Base-by-base conservation (phyloP, 2,888 invertebrate species). In the Pammene aurita region DNA sequence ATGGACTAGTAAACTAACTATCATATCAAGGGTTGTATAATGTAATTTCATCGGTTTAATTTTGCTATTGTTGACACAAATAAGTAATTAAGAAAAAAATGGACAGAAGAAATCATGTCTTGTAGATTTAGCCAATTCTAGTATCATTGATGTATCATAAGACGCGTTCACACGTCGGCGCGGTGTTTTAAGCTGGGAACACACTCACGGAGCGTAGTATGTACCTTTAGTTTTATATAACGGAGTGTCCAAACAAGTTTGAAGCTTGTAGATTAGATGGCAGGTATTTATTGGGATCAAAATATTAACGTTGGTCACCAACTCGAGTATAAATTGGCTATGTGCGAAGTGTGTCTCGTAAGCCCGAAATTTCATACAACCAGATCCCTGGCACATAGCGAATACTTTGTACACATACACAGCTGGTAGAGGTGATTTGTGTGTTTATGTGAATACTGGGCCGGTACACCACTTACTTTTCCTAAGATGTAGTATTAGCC, bases 101-200 rank as follows among this genome's bases (percentile, higher is more conserved):
- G 26, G 26, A 26, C 26, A 4, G 26, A 2, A 2, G 26, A 26
- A 26, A 26, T 26, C 26, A 26, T 26, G 26, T 26, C 26, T 26
- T 26, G n/a, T 4, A 26, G 26, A 4, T 26, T 26, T 2, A 26
- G 26, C 26, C 26, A 26, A 26, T 26, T 26, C 26, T 4, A 26
- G 26, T 26, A 2, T 26, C 26, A 26, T 26, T 26, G 9, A 38
- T 38, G 9, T 9, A 6, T 38, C 9, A 38, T 38, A 38, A 38
- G 38, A 6, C 9, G 38, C 41, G 62, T 42, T 46, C 62, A 50
- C 62, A 38, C 56, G 34, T 41, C 62, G 62, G n/a, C 56, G 67
- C 56, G 67, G 50, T 50, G 56, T 55, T 50, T 26, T 42, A 58
- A 41, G 58, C 16, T 35, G 62, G 67, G 62, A 44, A 50, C 41